Evolutionary conservation across 2,888 invertebrate species (phyloP).

Genomic region (Melangyna quadrimaculata): DNA sequence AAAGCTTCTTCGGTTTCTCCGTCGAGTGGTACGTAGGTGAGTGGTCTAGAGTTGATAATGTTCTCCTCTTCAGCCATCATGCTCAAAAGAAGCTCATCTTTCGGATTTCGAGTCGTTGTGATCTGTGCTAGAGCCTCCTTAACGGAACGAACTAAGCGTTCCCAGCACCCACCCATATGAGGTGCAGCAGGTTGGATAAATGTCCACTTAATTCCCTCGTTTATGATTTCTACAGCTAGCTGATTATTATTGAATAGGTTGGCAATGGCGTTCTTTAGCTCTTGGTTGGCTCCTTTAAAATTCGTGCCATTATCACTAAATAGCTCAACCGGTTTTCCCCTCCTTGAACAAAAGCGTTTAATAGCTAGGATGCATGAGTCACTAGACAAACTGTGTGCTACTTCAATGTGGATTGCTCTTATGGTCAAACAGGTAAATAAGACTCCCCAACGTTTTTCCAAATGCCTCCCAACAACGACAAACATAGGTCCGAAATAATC

Average conservation of each 20-base stretch:
- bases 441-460: conserved; percentile 37
- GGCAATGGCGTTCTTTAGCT: background rate
- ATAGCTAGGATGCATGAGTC: conserved; percentile 53
- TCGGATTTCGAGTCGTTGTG: conserved; percentile 48
- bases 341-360: conserved; percentile 42
- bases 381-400: conserved; percentile 34
- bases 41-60: no score
- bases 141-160: conserved; percentile 29
- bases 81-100: conserved; percentile 58
- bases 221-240: background rate
- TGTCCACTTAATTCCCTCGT: background rate
- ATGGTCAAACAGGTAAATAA: conserved; percentile 53
- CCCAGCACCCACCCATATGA: conserved; percentile 49
- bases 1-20: no score
- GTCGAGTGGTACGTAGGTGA: no score
- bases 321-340: conserved; percentile 24
- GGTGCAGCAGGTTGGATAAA: conserved; percentile 32
- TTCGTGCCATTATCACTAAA: conserved; percentile 55
- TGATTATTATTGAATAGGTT: background rate
- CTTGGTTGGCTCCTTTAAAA: conserved; percentile 42
- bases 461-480: conserved; percentile 35
- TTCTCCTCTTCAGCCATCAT: no score
- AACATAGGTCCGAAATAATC: conserved; percentile 63
- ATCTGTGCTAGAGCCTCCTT: conserved; percentile 39
- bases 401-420: conserved; percentile 35